phyloP scores from a whole-genome alignment of 2,888 invertebrate genomes.

The Deroplatys truncata region DNA sequence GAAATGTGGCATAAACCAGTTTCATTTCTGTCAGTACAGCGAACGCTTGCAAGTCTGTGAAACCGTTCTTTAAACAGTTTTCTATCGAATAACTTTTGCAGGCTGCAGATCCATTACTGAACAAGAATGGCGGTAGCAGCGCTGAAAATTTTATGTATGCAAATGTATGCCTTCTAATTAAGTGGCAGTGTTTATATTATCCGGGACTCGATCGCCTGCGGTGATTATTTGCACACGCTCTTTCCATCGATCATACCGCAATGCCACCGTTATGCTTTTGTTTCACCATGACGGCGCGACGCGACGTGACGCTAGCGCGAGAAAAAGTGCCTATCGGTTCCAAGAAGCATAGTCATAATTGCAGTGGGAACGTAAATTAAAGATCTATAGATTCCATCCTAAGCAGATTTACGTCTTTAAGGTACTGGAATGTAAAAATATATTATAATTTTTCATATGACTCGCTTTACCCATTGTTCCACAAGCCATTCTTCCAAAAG shows the following conservation, averaged over 20 bases:
- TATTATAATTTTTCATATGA: too few relatives aligned
- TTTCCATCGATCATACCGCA: neutral
- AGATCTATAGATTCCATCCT: too few relatives aligned
- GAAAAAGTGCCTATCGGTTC: neutral
- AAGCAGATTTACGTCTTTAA: too few relatives aligned
- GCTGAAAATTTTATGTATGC: neutral
- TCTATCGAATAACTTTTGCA: neutral
- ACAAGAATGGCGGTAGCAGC: neutral
- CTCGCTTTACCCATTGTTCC: too few relatives aligned
- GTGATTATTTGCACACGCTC: neutral
- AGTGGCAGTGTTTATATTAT: neutral
- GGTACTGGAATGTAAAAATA: too few relatives aligned
- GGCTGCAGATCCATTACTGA: neutral
- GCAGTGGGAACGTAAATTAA: too few relatives aligned
- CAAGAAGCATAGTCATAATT: neutral
- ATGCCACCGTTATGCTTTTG: neutral
- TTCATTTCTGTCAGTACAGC: too few relatives aligned
- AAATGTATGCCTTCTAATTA: neutral
- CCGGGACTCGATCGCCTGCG: neutral
- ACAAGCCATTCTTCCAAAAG: too few relatives aligned
- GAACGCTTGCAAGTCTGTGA: too few relatives aligned
- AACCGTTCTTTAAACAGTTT: neutral
- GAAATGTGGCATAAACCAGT: too few relatives aligned
- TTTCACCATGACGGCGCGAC: neutral
- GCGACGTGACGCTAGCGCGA: neutral